Evolutionary conservation across 1,140 invertebrate genomes (phyloP), one percentile per base, ranked within the genome.

Genomic region (Aphidius gifuensis): DNA sequence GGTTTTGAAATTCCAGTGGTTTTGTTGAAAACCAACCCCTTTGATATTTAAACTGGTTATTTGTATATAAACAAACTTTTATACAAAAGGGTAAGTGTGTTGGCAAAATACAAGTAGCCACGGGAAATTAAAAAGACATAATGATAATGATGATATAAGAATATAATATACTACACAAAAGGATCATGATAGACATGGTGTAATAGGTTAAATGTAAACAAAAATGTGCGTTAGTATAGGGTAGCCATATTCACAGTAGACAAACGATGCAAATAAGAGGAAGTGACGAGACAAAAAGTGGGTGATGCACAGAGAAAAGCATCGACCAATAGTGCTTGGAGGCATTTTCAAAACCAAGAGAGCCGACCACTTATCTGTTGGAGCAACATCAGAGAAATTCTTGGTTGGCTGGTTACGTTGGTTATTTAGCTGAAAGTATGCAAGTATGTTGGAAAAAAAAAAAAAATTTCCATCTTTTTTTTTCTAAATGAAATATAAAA

Each of bases 351-450:
- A 72, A 72, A 70, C 71, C 74, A 66, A 76, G 74, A 32, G 23
- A 77, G 74, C 66, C 75, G 71, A 75, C 75, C 74, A 79, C 76
- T 75, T 76, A 77, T 78, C 78, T 72, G 71, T 70, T 69, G 72
- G 71, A 74, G 74, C 71, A 77, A 78, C 77, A 77, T 80, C 78
- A 78, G 74, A 78, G 74, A 53, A 76, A 69, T 71, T 77, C 75
- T 74, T 68, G 71, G 72, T 68, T 68, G 69, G 68, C 67, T 71
- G 70, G 71, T 73, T 71, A 43, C 73, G 74, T 66, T 72, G 69
- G 74, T 72, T 72, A 68, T 70, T 70, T 72, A 43, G 43, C 42
- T 45, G 40, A 60, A 71, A 47, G 54, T 16, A 9, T 42, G 38
- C 44, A 16, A 16, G 16, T 16, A 16, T 16, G 16, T 16, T 16